Conservation (phyloP, 1,140 invertebrate genomes). For the Pseudomyrmex sp. region DNA sequence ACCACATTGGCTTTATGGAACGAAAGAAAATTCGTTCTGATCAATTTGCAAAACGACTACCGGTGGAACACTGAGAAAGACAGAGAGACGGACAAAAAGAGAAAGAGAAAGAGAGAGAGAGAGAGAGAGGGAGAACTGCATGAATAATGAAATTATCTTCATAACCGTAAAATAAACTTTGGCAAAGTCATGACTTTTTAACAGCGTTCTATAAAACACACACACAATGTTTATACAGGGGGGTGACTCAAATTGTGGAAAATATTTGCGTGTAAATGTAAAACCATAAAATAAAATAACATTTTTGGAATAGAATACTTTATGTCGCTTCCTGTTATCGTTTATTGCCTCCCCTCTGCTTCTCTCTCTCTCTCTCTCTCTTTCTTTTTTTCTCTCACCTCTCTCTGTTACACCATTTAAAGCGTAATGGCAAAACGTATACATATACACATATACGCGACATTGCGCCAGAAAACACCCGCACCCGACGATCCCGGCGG, state of each 20-base stretch:
- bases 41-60: neutral
- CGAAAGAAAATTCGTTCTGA: neutral
- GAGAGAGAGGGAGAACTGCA: too few relatives aligned
- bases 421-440: neutral
- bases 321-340: neutral
- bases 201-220: too few relatives aligned
- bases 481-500: constrained; percentile 35
- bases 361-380: too few relatives aligned
- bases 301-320: neutral
- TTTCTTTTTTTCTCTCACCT: too few relatives aligned
- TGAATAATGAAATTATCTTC: too few relatives aligned
- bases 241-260: neutral
- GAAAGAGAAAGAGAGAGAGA: too few relatives aligned
- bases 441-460: neutral
- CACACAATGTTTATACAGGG: too few relatives aligned
- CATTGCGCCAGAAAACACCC: constrained; percentile 1
- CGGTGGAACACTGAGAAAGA: neutral
- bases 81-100: too few relatives aligned
- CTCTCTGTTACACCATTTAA: too few relatives aligned
- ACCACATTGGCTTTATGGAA: neutral
- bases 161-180: too few relatives aligned
- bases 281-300: neutral
- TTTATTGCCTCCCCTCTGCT: too few relatives aligned
- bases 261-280: neutral
- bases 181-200: too few relatives aligned